Evolutionary conservation across 2,797 vertebrate species (phyloP).

Genomic region (Melanogrammus aeglefinus): DNA sequence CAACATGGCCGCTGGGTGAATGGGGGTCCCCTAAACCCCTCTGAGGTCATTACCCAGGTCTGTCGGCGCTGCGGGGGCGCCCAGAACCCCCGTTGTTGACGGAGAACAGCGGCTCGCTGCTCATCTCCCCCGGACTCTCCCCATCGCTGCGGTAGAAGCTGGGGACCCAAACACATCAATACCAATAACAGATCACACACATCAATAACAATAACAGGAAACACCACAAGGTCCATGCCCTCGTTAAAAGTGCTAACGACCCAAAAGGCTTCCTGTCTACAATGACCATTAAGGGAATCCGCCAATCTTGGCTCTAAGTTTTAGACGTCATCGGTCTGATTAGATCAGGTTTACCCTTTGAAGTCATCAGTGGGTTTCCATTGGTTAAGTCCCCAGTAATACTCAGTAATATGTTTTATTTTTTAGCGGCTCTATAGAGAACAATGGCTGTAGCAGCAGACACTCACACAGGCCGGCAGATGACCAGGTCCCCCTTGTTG

Average conservation of each 20-base stretch:
- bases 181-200: neutral
- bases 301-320: too few relatives aligned
- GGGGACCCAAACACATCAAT: conserved; percentile 26
- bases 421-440: too few relatives aligned
- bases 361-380: neutral
- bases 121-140: conserved; percentile 88
- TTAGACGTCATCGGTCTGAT: too few relatives aligned
- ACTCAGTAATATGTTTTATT: too few relatives aligned
- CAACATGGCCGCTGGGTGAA: neutral
- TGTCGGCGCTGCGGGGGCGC: conserved; percentile 81
- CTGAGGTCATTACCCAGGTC: conserved; percentile 71
- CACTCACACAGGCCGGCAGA: conserved; percentile 97
- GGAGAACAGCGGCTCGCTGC: conserved; percentile 86
- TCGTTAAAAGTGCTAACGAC: conserved; percentile 11
- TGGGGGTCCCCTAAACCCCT: too few relatives aligned
- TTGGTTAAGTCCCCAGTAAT: neutral
- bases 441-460: neutral
- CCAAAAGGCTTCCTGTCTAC: conserved; percentile 59
- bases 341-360: too few relatives aligned
- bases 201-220: conserved; percentile 23
- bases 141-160: conserved; percentile 91
- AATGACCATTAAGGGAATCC: conserved; percentile 52
- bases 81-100: conserved; percentile 83
- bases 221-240: neutral
- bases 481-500: conserved; percentile 98